Evolutionary conservation across 2,888 invertebrate species (phyloP).

Genomic region (Onchidella celtica): DNA sequence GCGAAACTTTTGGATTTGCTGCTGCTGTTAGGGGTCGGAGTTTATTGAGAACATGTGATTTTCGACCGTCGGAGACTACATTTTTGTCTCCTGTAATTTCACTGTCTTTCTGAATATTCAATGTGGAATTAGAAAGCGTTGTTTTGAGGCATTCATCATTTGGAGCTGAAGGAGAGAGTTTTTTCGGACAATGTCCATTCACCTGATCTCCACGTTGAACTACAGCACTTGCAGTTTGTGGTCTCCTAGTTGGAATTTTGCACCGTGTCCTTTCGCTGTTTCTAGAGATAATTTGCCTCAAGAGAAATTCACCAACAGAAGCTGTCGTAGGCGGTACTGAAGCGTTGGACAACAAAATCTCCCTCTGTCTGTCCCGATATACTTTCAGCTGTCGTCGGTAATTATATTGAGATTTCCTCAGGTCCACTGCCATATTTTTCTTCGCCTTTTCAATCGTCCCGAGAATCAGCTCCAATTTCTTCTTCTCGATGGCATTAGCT

Average conservation of each 20-base stretch:
- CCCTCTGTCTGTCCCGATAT: slow-evolving; percentile 53
- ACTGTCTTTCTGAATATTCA: no score
- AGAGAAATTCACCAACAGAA: not conserved
- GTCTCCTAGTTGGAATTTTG: not conserved
- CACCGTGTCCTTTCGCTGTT: not conserved
- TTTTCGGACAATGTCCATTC: no score
- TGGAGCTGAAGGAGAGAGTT: no score
- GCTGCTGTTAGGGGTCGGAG: not conserved
- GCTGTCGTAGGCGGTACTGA: not conserved
- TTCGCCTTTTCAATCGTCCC: slow-evolving; percentile 48
- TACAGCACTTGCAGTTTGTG: not conserved
- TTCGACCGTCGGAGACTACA: not conserved
- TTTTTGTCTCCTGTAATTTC: no score
- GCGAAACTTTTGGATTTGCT: not conserved
- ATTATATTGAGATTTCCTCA: slow-evolving; percentile 53
- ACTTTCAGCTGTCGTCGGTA: slow-evolving; percentile 51
- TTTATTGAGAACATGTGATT: not conserved
- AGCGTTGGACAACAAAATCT: slow-evolving; percentile 37
- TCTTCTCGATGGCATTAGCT: slow-evolving; percentile 46
- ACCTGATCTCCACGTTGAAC: no score
- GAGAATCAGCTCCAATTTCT: slow-evolving; percentile 47
- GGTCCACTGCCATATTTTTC: slow-evolving; percentile 51
- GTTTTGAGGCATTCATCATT: no score
- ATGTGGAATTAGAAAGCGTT: no score
- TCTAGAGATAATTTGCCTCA: not conserved